Percentiles rank a stretch among this genome's conserved stretches.
Conservation (phyloP, 1,140 invertebrate species). For the Habropoda laboriosa region DNA sequence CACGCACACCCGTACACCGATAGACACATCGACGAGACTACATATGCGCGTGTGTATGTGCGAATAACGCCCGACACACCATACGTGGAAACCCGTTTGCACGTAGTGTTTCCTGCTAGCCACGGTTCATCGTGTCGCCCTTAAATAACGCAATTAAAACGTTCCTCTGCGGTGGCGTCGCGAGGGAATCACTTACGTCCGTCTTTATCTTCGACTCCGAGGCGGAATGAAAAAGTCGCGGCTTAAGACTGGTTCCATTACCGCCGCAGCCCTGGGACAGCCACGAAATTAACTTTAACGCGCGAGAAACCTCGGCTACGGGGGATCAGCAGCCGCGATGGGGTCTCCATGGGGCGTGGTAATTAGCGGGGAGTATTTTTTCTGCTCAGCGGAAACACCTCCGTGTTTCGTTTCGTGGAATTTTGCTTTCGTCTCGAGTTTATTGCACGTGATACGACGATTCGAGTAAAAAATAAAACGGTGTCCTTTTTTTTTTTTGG, state of each 20-base stretch:
- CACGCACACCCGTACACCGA: neutral
- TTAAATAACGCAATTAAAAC: conserved; percentile 70
- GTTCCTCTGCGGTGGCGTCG: neutral
- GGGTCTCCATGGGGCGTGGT: neutral
- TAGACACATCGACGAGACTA: too few relatives aligned
- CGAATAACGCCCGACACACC: conserved; percentile 17
- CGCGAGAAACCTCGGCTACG: neutral
- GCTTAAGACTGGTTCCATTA: conserved; percentile 41
- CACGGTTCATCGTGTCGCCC: conserved; percentile 57
- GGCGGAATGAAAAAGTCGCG: conserved; percentile 30
- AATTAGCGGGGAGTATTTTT: conserved; percentile 4
- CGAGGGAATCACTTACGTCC: conserved; percentile 24
- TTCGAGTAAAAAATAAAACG: too few relatives aligned
- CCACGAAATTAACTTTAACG: conserved; percentile 21
- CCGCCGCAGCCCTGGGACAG: neutral
- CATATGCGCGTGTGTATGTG: neutral
- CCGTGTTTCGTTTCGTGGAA: too few relatives aligned
- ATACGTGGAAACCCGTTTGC: conserved; percentile 66
- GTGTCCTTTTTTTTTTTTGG: too few relatives aligned
- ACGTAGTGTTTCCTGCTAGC: conserved; percentile 46
- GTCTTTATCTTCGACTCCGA: conserved; percentile 5
- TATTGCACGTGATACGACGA: too few relatives aligned
- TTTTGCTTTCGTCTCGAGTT: too few relatives aligned
- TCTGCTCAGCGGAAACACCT: neutral
- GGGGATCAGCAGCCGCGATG: neutral